Percentiles rank a stretch among this genome's conserved stretches.
Conservation (phyloP, 2,888 invertebrate species). For the Conus canariensis region DNA sequence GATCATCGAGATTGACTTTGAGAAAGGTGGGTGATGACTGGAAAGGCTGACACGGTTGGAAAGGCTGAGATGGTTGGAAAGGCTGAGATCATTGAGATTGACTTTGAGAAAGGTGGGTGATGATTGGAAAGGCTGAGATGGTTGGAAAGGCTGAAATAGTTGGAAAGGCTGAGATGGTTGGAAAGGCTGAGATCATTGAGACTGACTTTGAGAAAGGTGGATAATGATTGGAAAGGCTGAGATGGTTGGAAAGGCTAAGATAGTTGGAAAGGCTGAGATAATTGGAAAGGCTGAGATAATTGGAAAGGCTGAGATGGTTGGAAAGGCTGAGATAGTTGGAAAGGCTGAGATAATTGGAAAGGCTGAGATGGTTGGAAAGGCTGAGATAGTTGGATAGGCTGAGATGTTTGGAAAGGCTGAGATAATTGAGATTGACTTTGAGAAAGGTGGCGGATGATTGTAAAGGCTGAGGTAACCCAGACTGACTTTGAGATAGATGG, state of each 20-base stretch:
- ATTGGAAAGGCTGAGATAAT: too few species aligned
- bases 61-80: slow-evolving; percentile 55
- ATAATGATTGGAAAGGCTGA: slow-evolving; percentile 58
- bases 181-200: slow-evolving; percentile 79
- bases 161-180: too few species aligned
- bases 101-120: slow-evolving; percentile 84
- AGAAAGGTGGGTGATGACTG: too few species aligned
- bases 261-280: too few species aligned
- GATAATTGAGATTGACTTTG: slow-evolving; percentile 82
- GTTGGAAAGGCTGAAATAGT: not conserved
- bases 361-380: slow-evolving; percentile 79
- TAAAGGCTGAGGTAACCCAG: too few species aligned
- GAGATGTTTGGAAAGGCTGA: too few species aligned
- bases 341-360: slow-evolving; percentile 80
- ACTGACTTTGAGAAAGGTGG: slow-evolving; percentile 86
- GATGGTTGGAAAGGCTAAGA: slow-evolving; percentile 83
- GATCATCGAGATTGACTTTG: too few species aligned
- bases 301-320: too few species aligned
- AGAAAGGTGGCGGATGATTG: slow-evolving; percentile 57
- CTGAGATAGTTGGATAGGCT: too few species aligned
- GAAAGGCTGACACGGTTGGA: too few species aligned
- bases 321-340: not conserved
- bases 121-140: not conserved
- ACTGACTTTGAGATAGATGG: too few species aligned
- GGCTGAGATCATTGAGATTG: slow-evolving; percentile 83